Conservation (phyloP, 2,888 invertebrate species). For the Coleophora deauratella region DNA sequence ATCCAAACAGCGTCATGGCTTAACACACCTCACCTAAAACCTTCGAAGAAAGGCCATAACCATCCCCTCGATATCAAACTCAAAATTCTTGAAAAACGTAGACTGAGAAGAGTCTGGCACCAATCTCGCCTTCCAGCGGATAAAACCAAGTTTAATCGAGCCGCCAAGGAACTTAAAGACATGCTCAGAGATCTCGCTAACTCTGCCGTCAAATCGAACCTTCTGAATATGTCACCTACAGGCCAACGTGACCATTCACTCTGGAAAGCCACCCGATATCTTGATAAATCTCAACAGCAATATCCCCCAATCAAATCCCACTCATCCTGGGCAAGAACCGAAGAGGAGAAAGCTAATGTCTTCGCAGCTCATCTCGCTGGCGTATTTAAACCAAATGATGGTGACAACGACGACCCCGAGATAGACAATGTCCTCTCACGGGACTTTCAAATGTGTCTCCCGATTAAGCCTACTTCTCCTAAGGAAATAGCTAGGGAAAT, state of each 20-base stretch:
- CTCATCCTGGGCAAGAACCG: constrained; percentile 1
- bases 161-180: constrained; percentile 6
- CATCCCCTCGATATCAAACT: constrained; percentile 4
- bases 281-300: constrained; percentile 1
- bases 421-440: not conserved
- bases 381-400: constrained; percentile 3
- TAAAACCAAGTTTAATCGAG: constrained; percentile 10
- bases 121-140: constrained; percentile 8
- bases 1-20: constrained; percentile 8
- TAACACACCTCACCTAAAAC: not conserved
- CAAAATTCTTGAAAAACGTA: constrained; percentile 12
- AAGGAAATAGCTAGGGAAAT: constrained; percentile 4
- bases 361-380: constrained; percentile 1
- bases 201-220: not conserved
- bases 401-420: not conserved
- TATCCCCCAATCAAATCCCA: not conserved
- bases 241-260: not conserved
- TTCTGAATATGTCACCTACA: not conserved
- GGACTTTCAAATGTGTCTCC: not conserved
- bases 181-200: constrained; percentile 4
- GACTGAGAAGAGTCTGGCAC: constrained; percentile 14
- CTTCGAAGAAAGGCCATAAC: no score
- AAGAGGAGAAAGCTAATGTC: constrained; percentile 1
- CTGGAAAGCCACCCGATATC: constrained; percentile 2
- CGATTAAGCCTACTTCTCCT: not conserved